Evolutionary conservation across 2,888 invertebrate genomes (phyloP).

Genomic region (Drosophila picticornis): DNA sequence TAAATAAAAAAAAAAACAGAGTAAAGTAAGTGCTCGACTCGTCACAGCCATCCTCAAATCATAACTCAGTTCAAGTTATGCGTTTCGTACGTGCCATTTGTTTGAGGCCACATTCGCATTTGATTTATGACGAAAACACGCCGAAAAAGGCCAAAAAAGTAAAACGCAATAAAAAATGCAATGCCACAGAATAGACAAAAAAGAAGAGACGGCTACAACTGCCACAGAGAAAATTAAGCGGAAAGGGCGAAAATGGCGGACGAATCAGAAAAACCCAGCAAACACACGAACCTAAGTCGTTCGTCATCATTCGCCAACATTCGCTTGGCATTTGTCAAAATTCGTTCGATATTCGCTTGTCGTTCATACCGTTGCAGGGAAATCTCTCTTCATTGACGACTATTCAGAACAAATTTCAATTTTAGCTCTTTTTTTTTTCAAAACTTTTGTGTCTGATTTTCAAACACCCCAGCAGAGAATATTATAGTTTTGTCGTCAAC

Average conservation of each 20-base stretch:
- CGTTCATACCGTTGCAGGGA: neutral
- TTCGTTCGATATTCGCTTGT: no score
- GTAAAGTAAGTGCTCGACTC: constrained; percentile 13
- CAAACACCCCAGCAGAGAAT: neutral
- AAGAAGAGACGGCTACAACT: constrained; percentile 27
- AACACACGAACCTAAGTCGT: constrained; percentile 58
- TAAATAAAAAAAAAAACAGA: constrained; percentile 13
- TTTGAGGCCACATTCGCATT: constrained; percentile 53
- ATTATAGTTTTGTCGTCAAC: neutral
- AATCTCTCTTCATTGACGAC: neutral
- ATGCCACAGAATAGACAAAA: constrained; percentile 25
- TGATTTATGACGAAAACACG: constrained; percentile 65
- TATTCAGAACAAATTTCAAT: neutral
- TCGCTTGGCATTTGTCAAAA: no score
- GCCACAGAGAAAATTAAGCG: neutral
- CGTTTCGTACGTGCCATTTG: constrained; percentile 72
- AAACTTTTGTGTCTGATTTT: neutral
- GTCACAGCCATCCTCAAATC: constrained; percentile 43
- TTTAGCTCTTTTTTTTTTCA: neutral
- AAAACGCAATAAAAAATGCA: constrained; percentile 5
- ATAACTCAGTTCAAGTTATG: constrained; percentile 73
- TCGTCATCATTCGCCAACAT: constrained; percentile 19
- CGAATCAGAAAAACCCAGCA: constrained; percentile 37
- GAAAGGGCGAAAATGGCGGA: constrained; percentile 42
- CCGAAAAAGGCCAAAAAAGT: constrained; percentile 5